Conservation (phyloP, 1,140 invertebrate species). For the Ceratina calcarata region DNA sequence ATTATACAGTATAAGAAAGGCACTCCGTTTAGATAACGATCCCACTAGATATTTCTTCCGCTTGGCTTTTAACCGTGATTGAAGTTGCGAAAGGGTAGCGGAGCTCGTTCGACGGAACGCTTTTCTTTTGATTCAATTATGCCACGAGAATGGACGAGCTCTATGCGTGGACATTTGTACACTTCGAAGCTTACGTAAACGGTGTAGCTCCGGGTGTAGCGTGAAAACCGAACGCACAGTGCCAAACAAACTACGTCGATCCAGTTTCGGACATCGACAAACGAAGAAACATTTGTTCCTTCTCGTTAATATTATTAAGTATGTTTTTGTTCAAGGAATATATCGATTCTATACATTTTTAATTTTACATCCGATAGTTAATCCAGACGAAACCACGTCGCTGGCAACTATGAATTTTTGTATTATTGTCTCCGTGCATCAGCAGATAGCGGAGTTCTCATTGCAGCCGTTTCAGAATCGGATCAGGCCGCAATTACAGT, state of each 20-base stretch:
- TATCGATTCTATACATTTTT: too few relatives aligned
- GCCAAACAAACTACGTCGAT: too few relatives aligned
- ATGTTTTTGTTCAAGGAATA: too few relatives aligned
- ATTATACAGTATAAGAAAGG: not conserved
- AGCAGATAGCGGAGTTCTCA: too few relatives aligned
- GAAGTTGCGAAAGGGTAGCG: slow-evolving; percentile 18
- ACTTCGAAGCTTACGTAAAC: slow-evolving; percentile 30
- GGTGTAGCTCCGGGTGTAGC: not conserved
- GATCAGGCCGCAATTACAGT: not conserved
- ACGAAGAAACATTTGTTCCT: too few relatives aligned
- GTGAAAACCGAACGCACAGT: not conserved
- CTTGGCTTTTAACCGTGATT: slow-evolving; percentile 17
- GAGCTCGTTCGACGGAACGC: not conserved
- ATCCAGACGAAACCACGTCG: too few relatives aligned
- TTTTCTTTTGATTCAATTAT: slow-evolving; percentile 32
- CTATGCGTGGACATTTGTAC: slow-evolving; percentile 22
- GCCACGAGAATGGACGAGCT: slow-evolving; percentile 3
- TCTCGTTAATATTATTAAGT: too few relatives aligned
- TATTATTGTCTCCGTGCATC: too few relatives aligned
- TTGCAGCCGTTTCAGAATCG: too few relatives aligned
- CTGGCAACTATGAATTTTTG: too few relatives aligned
- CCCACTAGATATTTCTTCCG: not conserved
- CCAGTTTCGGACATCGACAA: too few relatives aligned
- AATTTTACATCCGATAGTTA: too few relatives aligned
- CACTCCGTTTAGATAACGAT: not conserved